These are phyloP conservation scores for Zelostemma sp. DNA, from an alignment of 1,140 invertebrate genomes.

Conservation along the genomic window DNA sequence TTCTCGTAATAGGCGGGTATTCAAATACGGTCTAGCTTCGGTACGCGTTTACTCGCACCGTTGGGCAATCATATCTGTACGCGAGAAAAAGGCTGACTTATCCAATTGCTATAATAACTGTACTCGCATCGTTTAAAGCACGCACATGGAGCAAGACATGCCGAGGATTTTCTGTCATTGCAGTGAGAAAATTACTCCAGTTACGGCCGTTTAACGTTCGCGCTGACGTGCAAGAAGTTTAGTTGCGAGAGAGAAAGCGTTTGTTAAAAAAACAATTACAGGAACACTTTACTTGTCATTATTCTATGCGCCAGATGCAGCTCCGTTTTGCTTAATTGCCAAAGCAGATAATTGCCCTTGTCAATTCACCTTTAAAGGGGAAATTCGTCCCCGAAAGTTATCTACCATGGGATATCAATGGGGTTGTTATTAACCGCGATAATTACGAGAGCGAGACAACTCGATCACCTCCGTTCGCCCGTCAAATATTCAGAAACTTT, in stretches of 20 bases:
- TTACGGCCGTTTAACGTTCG: slow-evolving; percentile 20
- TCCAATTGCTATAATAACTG: slow-evolving; percentile 32
- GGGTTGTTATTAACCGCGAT: neutral
- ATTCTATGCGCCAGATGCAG: too few relatives aligned
- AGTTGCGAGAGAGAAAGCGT: slow-evolving; percentile 41
- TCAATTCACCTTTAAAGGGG: too few relatives aligned
- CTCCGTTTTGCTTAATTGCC: too few relatives aligned
- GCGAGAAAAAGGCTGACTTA: slow-evolving; percentile 24
- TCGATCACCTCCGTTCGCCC: neutral
- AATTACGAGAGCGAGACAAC: neutral
- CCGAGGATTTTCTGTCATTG: slow-evolving; percentile 24
- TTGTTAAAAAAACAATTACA: slow-evolving; percentile 31
- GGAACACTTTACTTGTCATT: too few relatives aligned
- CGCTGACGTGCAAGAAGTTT: slow-evolving; percentile 6
- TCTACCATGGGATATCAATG: too few relatives aligned
- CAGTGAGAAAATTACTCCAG: slow-evolving; percentile 31
- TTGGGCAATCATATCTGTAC: slow-evolving; percentile 55
- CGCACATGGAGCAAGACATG: slow-evolving; percentile 6
- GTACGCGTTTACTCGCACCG: slow-evolving; percentile 55
- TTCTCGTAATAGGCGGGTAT: slow-evolving; percentile 63
- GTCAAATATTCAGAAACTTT: slow-evolving; percentile 43
- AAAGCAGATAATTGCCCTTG: too few relatives aligned
- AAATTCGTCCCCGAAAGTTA: too few relatives aligned
- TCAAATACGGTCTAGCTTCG: slow-evolving; percentile 57
- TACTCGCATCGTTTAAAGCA: slow-evolving; percentile 21